A percentile compares a stretch with the other conserved stretches of the same genome.
These are phyloP conservation scores for Teleopsis dalmanni DNA, from an alignment of 1,140 invertebrate species.

Conservation along the genomic window DNA sequence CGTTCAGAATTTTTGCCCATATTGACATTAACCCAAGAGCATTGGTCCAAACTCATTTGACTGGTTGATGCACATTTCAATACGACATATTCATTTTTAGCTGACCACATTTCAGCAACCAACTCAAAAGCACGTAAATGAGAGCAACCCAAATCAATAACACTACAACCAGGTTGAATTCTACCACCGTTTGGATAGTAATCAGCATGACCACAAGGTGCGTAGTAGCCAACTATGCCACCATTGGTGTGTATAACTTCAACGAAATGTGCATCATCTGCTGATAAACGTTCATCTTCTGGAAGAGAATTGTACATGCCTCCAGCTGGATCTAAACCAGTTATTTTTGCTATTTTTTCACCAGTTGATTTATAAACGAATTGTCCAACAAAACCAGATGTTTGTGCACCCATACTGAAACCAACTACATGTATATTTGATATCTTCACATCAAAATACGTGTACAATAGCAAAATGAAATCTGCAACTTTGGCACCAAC, in stretches of 20 bases:
- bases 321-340: conserved; percentile 59
- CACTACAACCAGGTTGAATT: conserved; percentile 57
- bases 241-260: conserved; percentile 72
- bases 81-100: conserved; percentile 21
- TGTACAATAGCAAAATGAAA: neutral
- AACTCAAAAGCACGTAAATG: conserved; percentile 24
- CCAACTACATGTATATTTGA: conserved; percentile 17
- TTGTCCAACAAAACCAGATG: conserved; percentile 20
- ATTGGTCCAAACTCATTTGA: conserved; percentile 16
- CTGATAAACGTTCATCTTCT: conserved; percentile 48
- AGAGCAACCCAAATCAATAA: conserved; percentile 11
- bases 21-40: conserved; percentile 19
- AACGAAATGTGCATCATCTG: conserved; percentile 61
- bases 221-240: conserved; percentile 60
- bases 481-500: neutral
- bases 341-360: conserved; percentile 49
- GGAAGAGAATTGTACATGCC: conserved; percentile 52
- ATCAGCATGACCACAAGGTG: conserved; percentile 60
- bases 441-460: conserved; percentile 20
- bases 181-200: conserved; percentile 68
- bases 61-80: conserved; percentile 19
- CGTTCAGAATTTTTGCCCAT: neutral
- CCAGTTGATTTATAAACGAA: conserved; percentile 17
- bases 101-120: conserved; percentile 34
- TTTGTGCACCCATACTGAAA: conserved; percentile 26